Base-by-base conservation (phyloP, 2,888 invertebrate species). In the Allophyes oxyacanthae region DNA sequence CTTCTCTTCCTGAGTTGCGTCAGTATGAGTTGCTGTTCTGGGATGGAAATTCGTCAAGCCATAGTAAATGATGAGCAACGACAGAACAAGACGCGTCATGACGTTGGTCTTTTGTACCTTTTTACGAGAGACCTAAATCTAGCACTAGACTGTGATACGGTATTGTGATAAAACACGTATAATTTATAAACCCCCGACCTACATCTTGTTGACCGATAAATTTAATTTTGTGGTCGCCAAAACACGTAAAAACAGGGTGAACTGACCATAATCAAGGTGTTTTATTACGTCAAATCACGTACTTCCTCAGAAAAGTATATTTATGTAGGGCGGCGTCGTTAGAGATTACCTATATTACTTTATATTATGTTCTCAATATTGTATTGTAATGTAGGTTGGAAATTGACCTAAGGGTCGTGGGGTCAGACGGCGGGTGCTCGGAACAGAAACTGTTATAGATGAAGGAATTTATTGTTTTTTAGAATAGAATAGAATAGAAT, bases 221-320 rank as follows among this genome's bases (percentile, higher is more conserved):
- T 28, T 60, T 34, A 11, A 13, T 40, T 30, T 36, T 25, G 37
- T 54, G 40, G 64, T 62, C 59, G 62, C 62, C 46, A 67, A 77
- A 72, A 66, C 69, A 55, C 44, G 65, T 75, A 72, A 66, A 73
- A 55, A 49, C 46, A 7, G 33, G 52, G 34, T 32, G 25, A 62
- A 54, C 52, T 38, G 61, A 55, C 74, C 56, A 58, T 54, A 70
- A 62, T 54, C 64, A 43, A 64, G 26, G 26, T 58, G 46, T 77
- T 88, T 85, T 84, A 87, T 83, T 84, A 83, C 80, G 63, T 77
- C 34, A 78, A 84, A 82, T 77, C 85, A 87, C 84, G 85, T 77
- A 77, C 64, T 77, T 79, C 68, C 71, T 70, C 30, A 54, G 52
- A 45, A 32, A 42, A 55, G 40, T 15, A 34, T 54, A n/a, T n/a